Percentiles rank a stretch among this genome's conserved stretches.
Conservation (phyloP, 2,888 invertebrate species). For the Hypselothyrea guttata region DNA sequence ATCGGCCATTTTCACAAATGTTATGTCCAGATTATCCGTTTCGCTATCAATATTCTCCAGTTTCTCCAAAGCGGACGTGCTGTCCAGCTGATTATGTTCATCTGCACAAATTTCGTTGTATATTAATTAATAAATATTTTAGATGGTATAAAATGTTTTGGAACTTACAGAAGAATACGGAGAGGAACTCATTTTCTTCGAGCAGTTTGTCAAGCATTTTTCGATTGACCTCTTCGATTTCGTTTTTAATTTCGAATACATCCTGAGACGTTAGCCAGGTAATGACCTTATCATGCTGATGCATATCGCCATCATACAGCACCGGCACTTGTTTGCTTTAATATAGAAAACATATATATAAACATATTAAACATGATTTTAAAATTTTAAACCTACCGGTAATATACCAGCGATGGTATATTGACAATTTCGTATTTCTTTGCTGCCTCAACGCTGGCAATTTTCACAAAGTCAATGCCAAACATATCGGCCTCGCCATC, state of each 20-base stretch:
- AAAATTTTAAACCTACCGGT: conserved; percentile 83
- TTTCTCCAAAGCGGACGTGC: conserved; percentile 91
- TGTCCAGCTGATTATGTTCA: conserved; percentile 90
- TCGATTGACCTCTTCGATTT: conserved; percentile 97
- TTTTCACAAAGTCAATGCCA: conserved; percentile 97
- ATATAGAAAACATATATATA: background rate
- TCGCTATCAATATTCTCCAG: conserved; percentile 97
- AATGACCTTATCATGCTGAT: conserved; percentile 92
- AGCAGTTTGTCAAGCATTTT: conserved; percentile 97
- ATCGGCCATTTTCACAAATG: conserved; percentile 97
- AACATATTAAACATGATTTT: background rate
- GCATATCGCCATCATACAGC: conserved; percentile 94
- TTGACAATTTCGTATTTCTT: conserved; percentile 91
- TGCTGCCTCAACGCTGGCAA: conserved; percentile 91
- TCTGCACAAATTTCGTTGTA: conserved; percentile 84
- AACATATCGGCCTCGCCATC: conserved; percentile 96
- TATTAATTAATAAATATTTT: background rate
- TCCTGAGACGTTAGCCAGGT: conserved; percentile 96
- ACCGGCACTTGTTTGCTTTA: conserved; percentile 88
- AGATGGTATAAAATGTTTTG: background rate
- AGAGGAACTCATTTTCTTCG: conserved; percentile 96
- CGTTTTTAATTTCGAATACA: conserved; percentile 96
- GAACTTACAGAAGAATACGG: conserved; percentile 96
- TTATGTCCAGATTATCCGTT: conserved; percentile 95
- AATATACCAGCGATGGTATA: conserved; percentile 93